Evolutionary conservation across 2,888 invertebrate species (phyloP), one percentile per base, ranked within the genome.

Genomic region (Melieria picta): DNA sequence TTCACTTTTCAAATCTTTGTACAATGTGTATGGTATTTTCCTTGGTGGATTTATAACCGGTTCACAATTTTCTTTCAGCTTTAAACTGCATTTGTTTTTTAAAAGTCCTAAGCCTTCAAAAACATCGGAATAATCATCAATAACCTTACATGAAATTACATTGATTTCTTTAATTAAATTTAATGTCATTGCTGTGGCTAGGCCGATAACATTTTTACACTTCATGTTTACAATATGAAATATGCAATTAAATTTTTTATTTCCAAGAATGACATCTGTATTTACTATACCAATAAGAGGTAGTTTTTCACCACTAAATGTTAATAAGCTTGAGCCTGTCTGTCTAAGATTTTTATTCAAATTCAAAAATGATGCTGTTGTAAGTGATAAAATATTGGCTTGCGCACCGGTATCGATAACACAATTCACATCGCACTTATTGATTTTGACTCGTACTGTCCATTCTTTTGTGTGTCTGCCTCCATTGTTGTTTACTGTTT

Each of bases 171-270:
- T 65, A 60, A 65, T n/a, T 61, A 73, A 62, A 57, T 56, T 55
- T 61, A 69, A 69, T 50, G 62, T 16, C 11, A 65, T 60, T 6
- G 71, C 72, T 10, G 47, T 52, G 30, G 56, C 42, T 42, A 72
- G 63, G 3, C 74, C 72, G 4, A 74, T 67, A 9, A 74, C 69
- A 65, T 71, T 69, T 64, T 73, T 68, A 48, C 73, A 73, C 9
- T 68, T 16, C 16, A 68, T 47, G 9, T 73, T 11, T 47, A 30
- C 30, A 30, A 30, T 30, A 30, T 30, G 30, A 30, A 30, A 30
- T 30, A 30, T 30, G 30, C 30, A 30, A 30, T 30, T 30, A 30
- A 30, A 30, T 30, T 30, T 30, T 3, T 30, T 30, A 30, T 30
- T 30, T 30, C 2, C 30, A 30, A 30, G 30, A 30, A 30, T 30